Evolutionary conservation across 2,888 invertebrate species (phyloP), one percentile per base, ranked within the genome.

Genomic region (Tenthredo livida): DNA sequence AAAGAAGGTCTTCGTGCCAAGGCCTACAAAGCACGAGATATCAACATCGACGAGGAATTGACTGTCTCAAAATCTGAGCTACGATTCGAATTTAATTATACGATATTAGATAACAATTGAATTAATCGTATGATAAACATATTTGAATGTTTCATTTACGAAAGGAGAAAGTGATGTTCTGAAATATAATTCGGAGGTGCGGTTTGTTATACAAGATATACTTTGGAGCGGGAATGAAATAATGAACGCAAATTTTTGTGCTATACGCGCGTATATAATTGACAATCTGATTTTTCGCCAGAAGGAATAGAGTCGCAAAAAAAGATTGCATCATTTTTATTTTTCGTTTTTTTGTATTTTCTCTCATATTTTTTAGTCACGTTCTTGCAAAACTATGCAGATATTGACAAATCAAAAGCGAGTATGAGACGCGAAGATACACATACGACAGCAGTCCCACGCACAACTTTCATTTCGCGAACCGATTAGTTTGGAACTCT

Each of bases 381-480:
- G 10, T 21, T 10, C 67, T 33, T 67, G 67, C 33, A 33, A 67
- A 67, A 67, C n/a, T 37, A n/a, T n/a, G 29, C 29, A 29, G 2
- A 43, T 43, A 17, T 43, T 17, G 40, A 43, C 12, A 73, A 73
- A 40, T 43, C 21, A 43, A 43, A 43, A 43, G 21, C 21, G 21
- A 43, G 5, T 1, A n/a, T 43, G 1, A 33, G 43, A 73, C 15
- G 40, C 7, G n/a, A 37, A 58, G 37, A 80, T 10, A 58, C 15
- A 80, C 7, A 37, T 25, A 77, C 47, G 37, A n/a, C n/a, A 40
- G 54, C 61, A 17, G 12, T 10, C 21, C 33, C 58, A 40, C 37
- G 61, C 40, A 21, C 33, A 80, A 80, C 80, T 80, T 80, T 80
- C 80, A 80, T 80, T 80, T 80, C 29, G 37, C 61, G n/a, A 54